These are phyloP conservation scores for Hippocampus comes DNA, from an alignment of 2,113 vertebrate species.

Conservation along the genomic window DNA sequence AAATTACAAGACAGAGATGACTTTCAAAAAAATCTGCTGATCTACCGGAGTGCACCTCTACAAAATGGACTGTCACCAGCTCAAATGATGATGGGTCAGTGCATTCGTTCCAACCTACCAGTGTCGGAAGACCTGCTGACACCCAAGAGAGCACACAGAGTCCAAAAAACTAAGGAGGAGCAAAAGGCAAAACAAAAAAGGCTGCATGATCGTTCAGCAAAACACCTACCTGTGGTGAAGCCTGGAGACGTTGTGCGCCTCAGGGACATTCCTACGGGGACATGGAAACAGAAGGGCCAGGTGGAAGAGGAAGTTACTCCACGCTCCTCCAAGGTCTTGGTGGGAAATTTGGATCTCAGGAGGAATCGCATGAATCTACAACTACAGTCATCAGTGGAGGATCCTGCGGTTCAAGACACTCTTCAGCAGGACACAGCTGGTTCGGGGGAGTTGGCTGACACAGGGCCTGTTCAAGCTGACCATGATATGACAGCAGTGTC, in stretches of 20 bases:
- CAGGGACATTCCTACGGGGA: background rate
- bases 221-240: background rate
- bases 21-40: background rate
- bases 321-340: background rate
- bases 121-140: background rate
- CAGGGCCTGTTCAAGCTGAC: background rate
- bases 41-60: background rate
- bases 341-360: background rate
- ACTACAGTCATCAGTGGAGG: background rate
- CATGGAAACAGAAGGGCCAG: background rate
- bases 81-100: background rate
- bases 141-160: background rate
- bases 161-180: background rate
- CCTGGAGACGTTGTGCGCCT: background rate
- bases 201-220: no score
- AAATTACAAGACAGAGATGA: background rate
- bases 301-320: constrained; percentile 1
- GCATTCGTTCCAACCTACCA: background rate
- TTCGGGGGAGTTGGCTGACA: background rate
- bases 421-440: background rate
- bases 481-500: background rate
- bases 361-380: background rate
- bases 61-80: background rate
- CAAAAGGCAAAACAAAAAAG: background rate
- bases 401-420: background rate